These are phyloP conservation scores for Tenebrosternarchus preto DNA, from an alignment of 2,113 vertebrate species.

Conservation along the genomic window DNA sequence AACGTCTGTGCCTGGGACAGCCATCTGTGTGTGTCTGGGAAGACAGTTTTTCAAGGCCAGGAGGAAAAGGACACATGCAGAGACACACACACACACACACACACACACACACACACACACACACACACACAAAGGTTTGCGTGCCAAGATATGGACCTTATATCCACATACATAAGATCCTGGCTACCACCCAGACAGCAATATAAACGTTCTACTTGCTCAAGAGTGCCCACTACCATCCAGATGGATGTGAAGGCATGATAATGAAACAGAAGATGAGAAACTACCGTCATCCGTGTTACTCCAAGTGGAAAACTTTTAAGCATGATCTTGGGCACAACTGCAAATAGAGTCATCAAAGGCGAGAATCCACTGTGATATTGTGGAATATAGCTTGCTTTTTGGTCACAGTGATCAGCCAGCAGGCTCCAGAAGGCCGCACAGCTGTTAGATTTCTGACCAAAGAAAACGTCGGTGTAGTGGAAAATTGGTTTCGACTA, in stretches of 20 bases:
- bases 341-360: neutral
- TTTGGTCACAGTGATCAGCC: neutral
- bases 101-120: constrained; percentile 12
- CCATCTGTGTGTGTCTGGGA: constrained; percentile 45
- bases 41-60: constrained; percentile 15
- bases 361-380: neutral
- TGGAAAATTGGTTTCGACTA: neutral
- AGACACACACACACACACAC: neutral
- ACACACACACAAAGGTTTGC: neutral
- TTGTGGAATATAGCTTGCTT: neutral
- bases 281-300: neutral
- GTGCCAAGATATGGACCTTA: neutral
- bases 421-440: constrained; percentile 13
- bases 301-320: neutral
- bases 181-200: neutral
- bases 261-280: too few relatives aligned
- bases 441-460: neutral
- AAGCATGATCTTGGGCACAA: neutral
- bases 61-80: constrained; percentile 9
- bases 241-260: neutral
- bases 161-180: too few relatives aligned
- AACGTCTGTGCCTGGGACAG: constrained; percentile 35
- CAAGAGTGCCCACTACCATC: neutral
- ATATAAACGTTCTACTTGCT: neutral
- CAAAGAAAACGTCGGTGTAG: too few relatives aligned